Percentiles rank a stretch among this genome's conserved stretches.
Conservation (phyloP, 2,888 invertebrate species). For the Melanostoma mellinum region DNA sequence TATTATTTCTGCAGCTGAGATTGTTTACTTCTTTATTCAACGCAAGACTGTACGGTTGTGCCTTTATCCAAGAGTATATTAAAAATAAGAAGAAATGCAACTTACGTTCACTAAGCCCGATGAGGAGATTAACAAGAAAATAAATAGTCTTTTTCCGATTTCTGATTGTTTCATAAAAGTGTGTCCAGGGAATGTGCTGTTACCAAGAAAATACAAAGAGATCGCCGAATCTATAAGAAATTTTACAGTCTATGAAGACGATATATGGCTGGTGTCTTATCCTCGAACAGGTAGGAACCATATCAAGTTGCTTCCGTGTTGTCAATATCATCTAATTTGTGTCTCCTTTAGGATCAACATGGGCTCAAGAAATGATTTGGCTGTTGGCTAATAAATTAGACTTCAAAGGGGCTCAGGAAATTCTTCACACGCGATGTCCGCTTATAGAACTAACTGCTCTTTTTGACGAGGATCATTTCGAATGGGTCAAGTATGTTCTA, state of each 20-base stretch:
- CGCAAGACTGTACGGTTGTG: slow-evolving; percentile 36
- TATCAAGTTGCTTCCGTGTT: too few relatives aligned
- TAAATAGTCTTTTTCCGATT: slow-evolving; percentile 87
- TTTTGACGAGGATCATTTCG: slow-evolving; percentile 85
- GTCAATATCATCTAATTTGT: not conserved
- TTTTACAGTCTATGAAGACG: slow-evolving; percentile 88
- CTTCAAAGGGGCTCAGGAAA: slow-evolving; percentile 87
- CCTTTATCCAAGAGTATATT: not conserved
- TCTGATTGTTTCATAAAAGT: slow-evolving; percentile 88
- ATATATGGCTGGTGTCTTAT: slow-evolving; percentile 94
- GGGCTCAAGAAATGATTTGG: slow-evolving; percentile 97
- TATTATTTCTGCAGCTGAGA: slow-evolving; percentile 8
- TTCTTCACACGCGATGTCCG: slow-evolving; percentile 85
- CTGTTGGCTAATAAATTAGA: slow-evolving; percentile 91
- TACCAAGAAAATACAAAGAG: slow-evolving; percentile 87
- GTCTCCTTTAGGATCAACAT: slow-evolving; percentile 88
- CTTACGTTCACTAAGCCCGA: slow-evolving; percentile 84
- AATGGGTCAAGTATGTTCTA: slow-evolving; percentile 84
- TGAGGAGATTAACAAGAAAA: slow-evolving; percentile 83
- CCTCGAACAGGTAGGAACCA: slow-evolving; percentile 90
- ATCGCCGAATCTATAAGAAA: slow-evolving; percentile 88
- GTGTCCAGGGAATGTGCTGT: slow-evolving; percentile 87
- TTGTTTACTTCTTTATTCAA: slow-evolving; percentile 10
- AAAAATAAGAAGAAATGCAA: slow-evolving; percentile 73
- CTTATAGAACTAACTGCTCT: slow-evolving; percentile 88